Evolutionary conservation across 2,113 vertebrate genomes (phyloP).

Genomic region (Oreochromis aureus): DNA sequence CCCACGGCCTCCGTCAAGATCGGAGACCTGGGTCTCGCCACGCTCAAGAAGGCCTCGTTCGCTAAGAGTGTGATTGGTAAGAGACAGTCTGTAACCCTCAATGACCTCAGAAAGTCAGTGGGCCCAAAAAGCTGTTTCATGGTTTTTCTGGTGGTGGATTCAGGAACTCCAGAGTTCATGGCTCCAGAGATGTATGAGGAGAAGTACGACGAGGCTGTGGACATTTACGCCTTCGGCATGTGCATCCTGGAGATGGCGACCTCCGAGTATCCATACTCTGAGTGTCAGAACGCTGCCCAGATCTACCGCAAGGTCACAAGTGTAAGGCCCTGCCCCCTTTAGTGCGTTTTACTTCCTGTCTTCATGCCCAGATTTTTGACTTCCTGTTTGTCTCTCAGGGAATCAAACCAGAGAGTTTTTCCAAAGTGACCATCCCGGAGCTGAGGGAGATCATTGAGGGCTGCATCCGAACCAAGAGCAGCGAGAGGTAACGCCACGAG

Average conservation of each 20-base stretch:
- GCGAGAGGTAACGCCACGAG: constrained; percentile 71
- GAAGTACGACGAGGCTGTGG: constrained; percentile 88
- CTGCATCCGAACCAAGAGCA: constrained; percentile 87
- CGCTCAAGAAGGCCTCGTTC: constrained; percentile 86
- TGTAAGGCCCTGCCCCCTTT: constrained; percentile 62
- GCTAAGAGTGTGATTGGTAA: constrained; percentile 90
- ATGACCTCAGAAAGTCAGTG: background rate
- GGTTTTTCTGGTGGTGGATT: background rate
- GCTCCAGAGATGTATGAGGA: constrained; percentile 94
- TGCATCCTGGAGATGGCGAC: constrained; percentile 95
- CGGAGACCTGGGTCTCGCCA: constrained; percentile 88
- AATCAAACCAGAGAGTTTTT: constrained; percentile 88
- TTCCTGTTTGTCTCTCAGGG: constrained; percentile 66
- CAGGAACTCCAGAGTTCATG: constrained; percentile 87
- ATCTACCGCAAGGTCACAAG: constrained; percentile 93
- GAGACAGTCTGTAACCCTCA: background rate
- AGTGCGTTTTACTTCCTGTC: background rate
- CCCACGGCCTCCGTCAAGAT: constrained; percentile 88
- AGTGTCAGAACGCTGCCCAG: constrained; percentile 87
- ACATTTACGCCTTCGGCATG: constrained; percentile 91
- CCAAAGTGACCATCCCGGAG: constrained; percentile 85
- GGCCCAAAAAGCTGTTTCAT: background rate
- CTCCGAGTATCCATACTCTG: constrained; percentile 87
- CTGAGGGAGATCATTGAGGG: constrained; percentile 91
- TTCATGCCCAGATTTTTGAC: background rate